These are phyloP conservation scores for Cavia aperea DNA, from an alignment of 2,113 vertebrate genomes.

Conservation along the genomic window DNA sequence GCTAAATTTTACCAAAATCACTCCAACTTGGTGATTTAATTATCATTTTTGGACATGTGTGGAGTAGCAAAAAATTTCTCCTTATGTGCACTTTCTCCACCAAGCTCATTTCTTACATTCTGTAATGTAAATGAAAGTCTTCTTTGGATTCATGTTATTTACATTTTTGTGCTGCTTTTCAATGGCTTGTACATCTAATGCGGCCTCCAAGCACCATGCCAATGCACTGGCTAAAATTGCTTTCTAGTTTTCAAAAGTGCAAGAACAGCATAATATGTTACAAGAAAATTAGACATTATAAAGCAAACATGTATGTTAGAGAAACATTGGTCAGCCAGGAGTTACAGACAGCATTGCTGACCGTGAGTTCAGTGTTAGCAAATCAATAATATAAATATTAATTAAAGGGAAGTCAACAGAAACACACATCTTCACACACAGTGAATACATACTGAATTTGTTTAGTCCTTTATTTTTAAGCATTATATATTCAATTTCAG, in stretches of 20 bases:
- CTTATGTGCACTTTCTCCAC: not conserved
- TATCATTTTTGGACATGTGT: no score
- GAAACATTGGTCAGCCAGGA: not conserved
- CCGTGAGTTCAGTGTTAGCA: not conserved
- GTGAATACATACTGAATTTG: not conserved
- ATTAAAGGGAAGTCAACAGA: not conserved
- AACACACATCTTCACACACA: not conserved
- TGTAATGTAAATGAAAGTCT: not conserved
- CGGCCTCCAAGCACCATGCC: no score
- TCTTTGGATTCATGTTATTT: not conserved
- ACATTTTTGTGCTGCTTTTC: not conserved
- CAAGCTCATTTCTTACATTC: not conserved
- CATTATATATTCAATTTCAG: not conserved
- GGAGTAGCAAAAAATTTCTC: not conserved
- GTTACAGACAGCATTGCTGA: no score
- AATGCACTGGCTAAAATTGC: not conserved
- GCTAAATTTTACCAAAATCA: not conserved
- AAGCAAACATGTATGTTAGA: no score
- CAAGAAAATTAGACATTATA: not conserved
- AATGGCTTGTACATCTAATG: not conserved
- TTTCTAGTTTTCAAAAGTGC: not conserved
- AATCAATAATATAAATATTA: not conserved
- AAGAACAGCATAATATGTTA: no score
- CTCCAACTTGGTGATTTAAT: not conserved
- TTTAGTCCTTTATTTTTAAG: not conserved